Evolutionary conservation across 2,113 vertebrate genomes (phyloP), one percentile per base, ranked within the genome.

Genomic region (Grallaria varia): DNA sequence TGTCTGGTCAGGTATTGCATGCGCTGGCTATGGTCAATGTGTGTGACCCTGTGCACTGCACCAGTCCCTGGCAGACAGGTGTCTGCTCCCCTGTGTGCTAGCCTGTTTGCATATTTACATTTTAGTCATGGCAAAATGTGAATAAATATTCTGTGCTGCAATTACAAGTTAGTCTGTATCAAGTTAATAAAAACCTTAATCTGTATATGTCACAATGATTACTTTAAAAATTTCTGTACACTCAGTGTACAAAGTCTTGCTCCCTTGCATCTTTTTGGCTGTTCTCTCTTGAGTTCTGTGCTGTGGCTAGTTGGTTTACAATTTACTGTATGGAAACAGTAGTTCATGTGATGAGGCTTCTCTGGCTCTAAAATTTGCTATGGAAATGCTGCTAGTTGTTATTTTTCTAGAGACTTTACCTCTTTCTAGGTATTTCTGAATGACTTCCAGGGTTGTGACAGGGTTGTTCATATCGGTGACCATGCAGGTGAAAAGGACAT

Each of bases 131-230:
- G 68, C 17, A 88, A 52, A 62, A 83, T 0, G 0, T 50, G 25
- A 83, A 81, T 84, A 94, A 95, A 90, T 80, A 74, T 4, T 86
- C 30, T n/a, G 31, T 93, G 81, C 62, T 84, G 76, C 86, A 86
- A 80, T 75, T 50, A 18, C 14, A 56, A 86, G 55, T 91, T 92
- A 90, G 85, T 84, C 39, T 63, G 74, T 84, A 25, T 80, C 39
- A 68, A 30, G 13, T 52, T 25, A 75, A 75, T 52, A 1, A 60
- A n/a, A 67, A 50, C 63, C 42, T 85, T 88, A 77, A 62, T 19
- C 5, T 69, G 17, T 49, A 42, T 76, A 8, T 76, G 14, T 55
- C 0, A 1, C 8, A 4, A 28, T 8, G 47, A 64, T 75, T 45
- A 40, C 73, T 75, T 82, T 2, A 59, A 44, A 44, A 10, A 1